phyloP scores from a whole-genome alignment of 1,140 invertebrate genomes.

The Hylaeus anthracinus region DNA sequence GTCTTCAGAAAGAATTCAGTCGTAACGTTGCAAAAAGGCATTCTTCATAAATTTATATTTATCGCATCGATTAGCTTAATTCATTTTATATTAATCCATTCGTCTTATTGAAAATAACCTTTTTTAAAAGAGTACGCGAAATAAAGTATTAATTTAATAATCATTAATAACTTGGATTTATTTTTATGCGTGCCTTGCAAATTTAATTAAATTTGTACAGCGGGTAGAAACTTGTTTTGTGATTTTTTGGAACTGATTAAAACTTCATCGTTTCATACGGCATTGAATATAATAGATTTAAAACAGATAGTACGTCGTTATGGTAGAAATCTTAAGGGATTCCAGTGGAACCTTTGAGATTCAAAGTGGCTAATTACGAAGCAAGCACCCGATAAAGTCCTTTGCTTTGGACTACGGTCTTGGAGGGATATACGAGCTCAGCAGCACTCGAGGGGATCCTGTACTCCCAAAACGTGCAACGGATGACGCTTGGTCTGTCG shows the following conservation, averaged over 20 bases:
- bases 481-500: slow-evolving; percentile 64
- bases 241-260: not conserved
- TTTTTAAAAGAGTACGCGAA: too few relatives aligned
- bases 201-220: too few relatives aligned
- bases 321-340: slow-evolving; percentile 42
- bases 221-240: not conserved
- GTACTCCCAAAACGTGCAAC: slow-evolving; percentile 60
- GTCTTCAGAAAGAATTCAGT: too few relatives aligned
- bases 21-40: too few relatives aligned
- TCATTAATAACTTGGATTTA: too few relatives aligned
- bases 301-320: not conserved
- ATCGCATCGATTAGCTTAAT: too few relatives aligned
- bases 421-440: slow-evolving; percentile 62
- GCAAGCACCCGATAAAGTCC: slow-evolving; percentile 70
- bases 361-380: slow-evolving; percentile 65
- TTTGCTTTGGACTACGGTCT: slow-evolving; percentile 61
- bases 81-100: too few relatives aligned
- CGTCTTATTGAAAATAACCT: too few relatives aligned
- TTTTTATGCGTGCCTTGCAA: too few relatives aligned
- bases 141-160: too few relatives aligned
- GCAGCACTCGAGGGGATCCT: slow-evolving; percentile 61
- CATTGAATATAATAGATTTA: slow-evolving; percentile 9
- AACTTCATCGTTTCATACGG: not conserved
- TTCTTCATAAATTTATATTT: too few relatives aligned
- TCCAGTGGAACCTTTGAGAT: slow-evolving; percentile 60